Conservation (phyloP, 2,797 vertebrate genomes). For the Crocidura indochinensis region DNA sequence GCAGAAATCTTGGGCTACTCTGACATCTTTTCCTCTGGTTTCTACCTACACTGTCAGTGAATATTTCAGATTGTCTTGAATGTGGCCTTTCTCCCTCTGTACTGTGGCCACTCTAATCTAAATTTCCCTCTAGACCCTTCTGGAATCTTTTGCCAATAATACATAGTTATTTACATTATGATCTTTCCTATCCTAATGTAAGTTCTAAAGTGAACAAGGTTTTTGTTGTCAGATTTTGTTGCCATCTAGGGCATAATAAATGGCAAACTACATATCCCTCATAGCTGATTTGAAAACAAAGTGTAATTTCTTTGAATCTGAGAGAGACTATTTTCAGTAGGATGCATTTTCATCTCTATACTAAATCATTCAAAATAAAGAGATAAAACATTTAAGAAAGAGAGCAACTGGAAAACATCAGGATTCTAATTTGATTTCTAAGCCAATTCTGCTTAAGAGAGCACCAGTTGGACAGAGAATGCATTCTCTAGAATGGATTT, state of each 20-base stretch:
- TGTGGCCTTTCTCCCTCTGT: neutral
- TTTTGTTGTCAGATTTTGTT: constrained; percentile 37
- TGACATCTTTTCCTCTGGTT: constrained; percentile 16
- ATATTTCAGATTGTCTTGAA: neutral
- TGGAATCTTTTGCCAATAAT: neutral
- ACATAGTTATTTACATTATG: neutral
- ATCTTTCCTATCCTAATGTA: neutral
- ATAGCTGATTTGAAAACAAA: constrained; percentile 42
- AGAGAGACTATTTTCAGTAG: constrained; percentile 3
- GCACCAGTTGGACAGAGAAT: neutral
- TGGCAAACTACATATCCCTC: constrained; percentile 58
- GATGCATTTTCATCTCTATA: constrained; percentile 15
- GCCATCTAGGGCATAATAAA: neutral
- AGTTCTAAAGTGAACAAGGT: neutral
- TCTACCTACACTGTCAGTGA: neutral
- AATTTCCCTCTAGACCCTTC: neutral
- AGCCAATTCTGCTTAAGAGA: neutral
- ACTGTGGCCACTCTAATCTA: neutral
- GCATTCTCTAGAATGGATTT: neutral
- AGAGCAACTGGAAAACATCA: neutral
- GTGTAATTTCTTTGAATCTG: constrained; percentile 32
- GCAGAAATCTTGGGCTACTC: neutral
- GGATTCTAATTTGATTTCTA: neutral
- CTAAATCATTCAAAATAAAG: constrained; percentile 28
- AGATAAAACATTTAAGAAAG: constrained; percentile 43